Conservation (phyloP, 1,140 invertebrate genomes). For the Bombus impatiens region DNA sequence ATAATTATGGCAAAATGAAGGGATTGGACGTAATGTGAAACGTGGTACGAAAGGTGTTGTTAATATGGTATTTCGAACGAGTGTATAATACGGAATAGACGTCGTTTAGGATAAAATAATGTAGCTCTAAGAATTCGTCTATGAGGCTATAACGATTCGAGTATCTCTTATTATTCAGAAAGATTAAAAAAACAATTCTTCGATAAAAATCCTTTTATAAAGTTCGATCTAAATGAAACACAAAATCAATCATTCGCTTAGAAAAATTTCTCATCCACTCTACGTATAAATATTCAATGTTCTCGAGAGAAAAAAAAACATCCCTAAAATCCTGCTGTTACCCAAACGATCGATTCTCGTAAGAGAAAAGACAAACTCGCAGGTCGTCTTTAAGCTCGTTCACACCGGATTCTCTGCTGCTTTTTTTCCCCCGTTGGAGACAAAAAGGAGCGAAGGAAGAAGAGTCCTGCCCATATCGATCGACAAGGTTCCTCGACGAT, state of each 20-base stretch:
- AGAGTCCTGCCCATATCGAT: constrained; percentile 44
- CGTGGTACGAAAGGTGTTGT: background rate
- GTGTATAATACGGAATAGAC: background rate
- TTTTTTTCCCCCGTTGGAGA: background rate
- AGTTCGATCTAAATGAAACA: too few relatives aligned
- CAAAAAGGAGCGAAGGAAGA: constrained; percentile 10
- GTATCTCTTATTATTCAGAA: too few relatives aligned
- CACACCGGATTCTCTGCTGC: background rate
- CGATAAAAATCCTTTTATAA: too few relatives aligned
- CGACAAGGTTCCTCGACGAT: constrained; percentile 46
- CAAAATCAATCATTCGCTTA: too few relatives aligned
- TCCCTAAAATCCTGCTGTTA: background rate
- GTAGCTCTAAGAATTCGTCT: background rate
- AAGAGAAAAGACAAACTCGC: background rate
- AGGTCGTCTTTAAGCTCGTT: constrained; percentile 26
- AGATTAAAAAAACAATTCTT: too few relatives aligned
- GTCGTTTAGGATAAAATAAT: background rate
- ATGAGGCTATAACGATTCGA: too few relatives aligned
- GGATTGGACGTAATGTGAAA: background rate
- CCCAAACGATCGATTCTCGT: background rate
- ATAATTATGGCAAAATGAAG: background rate
- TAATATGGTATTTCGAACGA: background rate
- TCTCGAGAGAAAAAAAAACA: background rate
- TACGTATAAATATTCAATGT: background rate
- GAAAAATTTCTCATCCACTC: too few relatives aligned